Evolutionary conservation across 2,888 invertebrate genomes (phyloP), one percentile per base, ranked within the genome.

Genomic region (Volucella zonaria): DNA sequence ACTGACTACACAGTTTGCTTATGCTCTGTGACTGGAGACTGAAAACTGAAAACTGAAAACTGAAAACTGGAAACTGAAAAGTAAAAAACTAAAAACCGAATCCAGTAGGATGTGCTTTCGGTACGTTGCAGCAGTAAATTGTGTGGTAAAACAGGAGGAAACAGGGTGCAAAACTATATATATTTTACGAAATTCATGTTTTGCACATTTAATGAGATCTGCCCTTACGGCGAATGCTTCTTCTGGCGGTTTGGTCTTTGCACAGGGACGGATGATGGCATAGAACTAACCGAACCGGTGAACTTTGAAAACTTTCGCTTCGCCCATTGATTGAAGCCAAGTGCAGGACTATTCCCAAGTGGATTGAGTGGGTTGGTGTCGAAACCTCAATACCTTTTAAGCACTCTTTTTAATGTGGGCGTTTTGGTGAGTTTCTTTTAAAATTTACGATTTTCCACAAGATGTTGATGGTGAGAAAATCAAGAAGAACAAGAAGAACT

Each of bases 131-230:
- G 31, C 31, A 3, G 31, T 31, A 31, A 31, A 31, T 31, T 31
- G 31, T 52, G 12, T 61, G 38, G 38, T 40, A 9, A 42, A 11
- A 45, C 12, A 31, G 31, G 38, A 6, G 47, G 47, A 10, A 38
- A 18, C 61, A 3, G 14, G 10, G 31, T 47, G 15, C 61, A 10
- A 59, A 43, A 56, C 14, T 56, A 56, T 58, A 73, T 68, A 71
- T 76, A 80, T 85, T 76, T 78, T 80, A 62, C 49, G 43, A 73
- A 85, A 67, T 76, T 85, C 61, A 76, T 80, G 80, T 85, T 85
- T 80, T 85, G 80, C 85, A 85, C 80, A 80, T 85, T 85, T 85
- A 80, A 85, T 80, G 80, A 85, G 79, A 80, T 85, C 76, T 52
- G 70, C 58, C 45, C 23, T 74, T 58, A 67, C 58, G 51, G 56